phyloP scores from a whole-genome alignment of 2,113 vertebrate genomes.

The Calyptomena viridis region DNA sequence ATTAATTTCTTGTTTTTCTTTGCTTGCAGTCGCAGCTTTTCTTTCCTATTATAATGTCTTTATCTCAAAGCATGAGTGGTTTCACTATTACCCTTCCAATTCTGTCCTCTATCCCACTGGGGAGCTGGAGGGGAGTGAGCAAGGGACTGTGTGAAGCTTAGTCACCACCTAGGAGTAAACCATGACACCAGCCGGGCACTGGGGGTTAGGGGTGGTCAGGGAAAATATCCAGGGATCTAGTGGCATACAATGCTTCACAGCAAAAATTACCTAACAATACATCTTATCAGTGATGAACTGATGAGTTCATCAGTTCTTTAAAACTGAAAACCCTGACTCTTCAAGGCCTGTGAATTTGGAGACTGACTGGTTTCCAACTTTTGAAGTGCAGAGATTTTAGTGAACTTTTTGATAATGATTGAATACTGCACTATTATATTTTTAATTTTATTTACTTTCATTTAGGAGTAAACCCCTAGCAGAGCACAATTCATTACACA shows the following conservation, averaged over 20 bases:
- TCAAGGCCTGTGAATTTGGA: neutral
- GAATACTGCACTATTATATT: neutral
- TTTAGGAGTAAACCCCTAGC: neutral
- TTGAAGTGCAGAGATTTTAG: neutral
- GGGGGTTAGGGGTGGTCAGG: accelerated
- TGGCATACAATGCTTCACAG: neutral
- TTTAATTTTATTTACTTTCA: neutral
- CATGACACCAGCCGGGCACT: neutral
- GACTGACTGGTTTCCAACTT: neutral
- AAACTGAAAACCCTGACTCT: neutral
- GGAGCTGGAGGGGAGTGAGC: neutral
- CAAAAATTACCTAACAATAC: neutral
- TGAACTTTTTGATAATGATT: neutral
- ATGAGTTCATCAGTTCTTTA: neutral
- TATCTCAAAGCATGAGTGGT: neutral
- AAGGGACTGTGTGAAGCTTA: neutral
- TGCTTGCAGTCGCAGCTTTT: neutral
- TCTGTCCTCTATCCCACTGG: neutral
- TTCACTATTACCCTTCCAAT: neutral
- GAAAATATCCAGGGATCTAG: neutral
- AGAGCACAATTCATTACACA: neutral
- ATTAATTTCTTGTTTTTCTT: neutral
- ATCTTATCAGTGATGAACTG: neutral
- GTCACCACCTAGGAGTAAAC: neutral
- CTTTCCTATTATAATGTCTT: neutral